A percentile compares a stretch with the other conserved stretches of the same genome.
Conservation (phyloP, 2,797 vertebrate species). For the Hoplostethus atlanticus region DNA sequence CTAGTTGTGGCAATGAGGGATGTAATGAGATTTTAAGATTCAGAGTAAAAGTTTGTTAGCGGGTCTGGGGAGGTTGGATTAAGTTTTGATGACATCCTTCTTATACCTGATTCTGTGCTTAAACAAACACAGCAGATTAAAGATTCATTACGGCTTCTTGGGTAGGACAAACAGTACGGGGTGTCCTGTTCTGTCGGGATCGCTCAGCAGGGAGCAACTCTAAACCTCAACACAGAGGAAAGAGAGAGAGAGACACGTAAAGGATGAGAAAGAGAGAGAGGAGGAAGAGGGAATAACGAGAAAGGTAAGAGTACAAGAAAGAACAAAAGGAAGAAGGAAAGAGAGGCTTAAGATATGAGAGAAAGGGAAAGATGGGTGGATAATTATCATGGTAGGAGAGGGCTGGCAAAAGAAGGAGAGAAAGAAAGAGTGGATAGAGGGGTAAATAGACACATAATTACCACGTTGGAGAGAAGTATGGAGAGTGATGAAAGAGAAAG, state of each 20-base stretch:
- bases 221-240: background rate
- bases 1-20: too few relatives aligned
- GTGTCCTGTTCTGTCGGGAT: constrained; percentile 10
- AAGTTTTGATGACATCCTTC: constrained; percentile 1
- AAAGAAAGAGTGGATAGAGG: background rate
- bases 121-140: constrained; percentile 40
- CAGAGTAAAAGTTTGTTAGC: too few relatives aligned
- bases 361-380: too few relatives aligned
- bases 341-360: too few relatives aligned
- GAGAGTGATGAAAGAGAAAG: too few relatives aligned
- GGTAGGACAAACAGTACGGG: constrained; percentile 30
- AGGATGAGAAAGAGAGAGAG: background rate
- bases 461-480: too few relatives aligned
- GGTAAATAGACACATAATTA: too few relatives aligned
- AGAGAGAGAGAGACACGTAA: background rate
- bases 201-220: background rate
- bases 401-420: background rate
- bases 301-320: background rate
- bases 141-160: constrained; percentile 39
- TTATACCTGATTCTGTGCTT: constrained; percentile 15
- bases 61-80: too few relatives aligned
- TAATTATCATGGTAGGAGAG: too few relatives aligned
- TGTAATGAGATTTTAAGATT: too few relatives aligned
- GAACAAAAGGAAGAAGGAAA: too few relatives aligned
- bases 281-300: background rate